Evolutionary conservation across 2,113 vertebrate species (phyloP).

Genomic region (Manacus vitellinus): DNA sequence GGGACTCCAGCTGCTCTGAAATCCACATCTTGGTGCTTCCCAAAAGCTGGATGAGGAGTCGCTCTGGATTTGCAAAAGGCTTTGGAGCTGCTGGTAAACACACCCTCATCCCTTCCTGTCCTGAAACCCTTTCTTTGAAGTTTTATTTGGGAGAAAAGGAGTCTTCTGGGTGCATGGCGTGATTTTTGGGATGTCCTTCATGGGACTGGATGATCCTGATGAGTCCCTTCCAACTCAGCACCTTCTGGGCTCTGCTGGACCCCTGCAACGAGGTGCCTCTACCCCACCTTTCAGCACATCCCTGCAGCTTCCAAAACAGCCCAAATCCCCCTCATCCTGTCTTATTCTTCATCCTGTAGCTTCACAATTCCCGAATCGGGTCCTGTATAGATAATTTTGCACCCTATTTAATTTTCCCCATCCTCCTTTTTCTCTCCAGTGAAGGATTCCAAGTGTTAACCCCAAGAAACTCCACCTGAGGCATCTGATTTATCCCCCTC

Average conservation of each 20-base stretch:
- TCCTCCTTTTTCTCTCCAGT: too few relatives aligned
- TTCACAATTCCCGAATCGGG: neutral
- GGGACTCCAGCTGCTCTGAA: neutral
- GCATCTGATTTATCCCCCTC: constrained; percentile 51
- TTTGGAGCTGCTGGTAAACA: neutral
- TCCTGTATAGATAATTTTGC: neutral
- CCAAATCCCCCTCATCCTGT: neutral
- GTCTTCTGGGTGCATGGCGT: neutral
- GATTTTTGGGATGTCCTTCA: too few relatives aligned
- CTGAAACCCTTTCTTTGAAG: neutral
- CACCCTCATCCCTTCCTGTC: neutral
- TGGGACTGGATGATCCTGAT: neutral
- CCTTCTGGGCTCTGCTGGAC: neutral
- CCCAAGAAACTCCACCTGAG: neutral
- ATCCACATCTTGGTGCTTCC: neutral
- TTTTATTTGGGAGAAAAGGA: neutral
- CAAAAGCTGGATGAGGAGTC: neutral
- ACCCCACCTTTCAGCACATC: neutral
- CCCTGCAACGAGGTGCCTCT: neutral
- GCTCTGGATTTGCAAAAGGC: neutral
- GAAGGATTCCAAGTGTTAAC: neutral
- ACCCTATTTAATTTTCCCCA: neutral
- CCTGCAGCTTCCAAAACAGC: neutral
- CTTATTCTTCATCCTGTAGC: neutral
- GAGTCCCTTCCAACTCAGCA: neutral